Evolutionary conservation across 2,113 vertebrate genomes (phyloP), one percentile per base, ranked within the genome.

Genomic region (Pseudorectes ferrugineus): DNA sequence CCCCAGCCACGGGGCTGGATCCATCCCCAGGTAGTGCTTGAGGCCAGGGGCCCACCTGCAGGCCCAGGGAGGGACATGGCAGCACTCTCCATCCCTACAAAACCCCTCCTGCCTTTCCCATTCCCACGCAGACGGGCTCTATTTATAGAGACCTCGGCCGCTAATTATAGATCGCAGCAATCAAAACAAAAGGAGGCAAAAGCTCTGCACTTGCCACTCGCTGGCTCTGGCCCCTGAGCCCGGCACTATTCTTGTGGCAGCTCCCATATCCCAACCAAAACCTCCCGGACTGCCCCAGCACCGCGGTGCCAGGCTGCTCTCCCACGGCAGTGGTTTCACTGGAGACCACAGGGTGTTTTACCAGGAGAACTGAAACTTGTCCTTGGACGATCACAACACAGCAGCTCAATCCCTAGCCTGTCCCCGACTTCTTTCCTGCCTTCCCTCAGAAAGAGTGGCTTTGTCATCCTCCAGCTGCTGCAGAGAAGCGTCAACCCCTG

Each of bases 91-190:
- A 73, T 22, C 48, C 48, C 87, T 18, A 12, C 62, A 51, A 73
- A 62, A 3, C 40, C 74, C 76, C 55, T 74, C 71, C 71, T 58
- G 72, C 85, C 86, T 55, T 55, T 46, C 63, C 89, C 52, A 26
- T 96, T 97, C 95, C 95, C 96, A 96, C 61, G 23, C 94, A 94
- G 78, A 77, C 35, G 4, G 79, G 51, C 74, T 77, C 94, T 96
- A 96, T 96, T 95, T 93, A 97, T 92, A 96, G 95, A 74, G 73
- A 65, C n/a, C 78, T 79, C 5, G 0, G 83, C 49, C 24, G 3
- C 96, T 96, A 97, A 96, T 96, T 95, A 96, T 96, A 97, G 94
- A 91, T 36, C 8, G 0, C 85, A 51, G 90, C 67, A 67, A 95
- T 57, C 78, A 70, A 88, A 96, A 95, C 95, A 95, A 85, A 95